phyloP scores from a whole-genome alignment of 2,888 invertebrate species.

The Drosophila antonietae region DNA sequence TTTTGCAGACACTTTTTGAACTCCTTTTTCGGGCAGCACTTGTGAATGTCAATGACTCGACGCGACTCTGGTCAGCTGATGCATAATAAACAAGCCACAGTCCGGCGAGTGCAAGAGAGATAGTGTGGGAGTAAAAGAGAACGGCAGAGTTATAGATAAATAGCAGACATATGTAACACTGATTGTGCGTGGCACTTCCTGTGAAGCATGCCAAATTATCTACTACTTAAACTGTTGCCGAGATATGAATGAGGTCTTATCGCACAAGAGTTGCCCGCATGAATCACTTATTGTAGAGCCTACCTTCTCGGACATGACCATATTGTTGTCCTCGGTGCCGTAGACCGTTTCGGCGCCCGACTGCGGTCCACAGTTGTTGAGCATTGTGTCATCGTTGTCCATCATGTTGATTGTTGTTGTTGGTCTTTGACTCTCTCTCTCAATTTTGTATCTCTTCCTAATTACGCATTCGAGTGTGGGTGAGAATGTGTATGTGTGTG shows the following conservation, averaged over 20 bases:
- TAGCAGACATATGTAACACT: constrained; percentile 40
- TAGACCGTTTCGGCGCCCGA: constrained; percentile 93
- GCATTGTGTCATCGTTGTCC: constrained; percentile 83
- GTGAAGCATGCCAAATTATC: constrained; percentile 39
- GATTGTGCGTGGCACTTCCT: constrained; percentile 63
- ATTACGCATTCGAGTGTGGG: constrained; percentile 37
- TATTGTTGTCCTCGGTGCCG: constrained; percentile 96
- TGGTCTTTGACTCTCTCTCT: constrained; percentile 27
- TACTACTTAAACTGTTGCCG: constrained; percentile 16
- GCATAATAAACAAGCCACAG: constrained; percentile 63
- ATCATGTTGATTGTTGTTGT: constrained; percentile 65
- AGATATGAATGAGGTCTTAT: constrained; percentile 40
- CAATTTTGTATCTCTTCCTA: constrained; percentile 38
- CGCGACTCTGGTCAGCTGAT: constrained; percentile 65
- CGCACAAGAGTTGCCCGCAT: constrained; percentile 37
- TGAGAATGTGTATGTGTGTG: constrained; percentile 30
- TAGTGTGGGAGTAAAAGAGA: not conserved
- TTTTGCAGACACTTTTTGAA: constrained; percentile 18
- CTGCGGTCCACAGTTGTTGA: constrained; percentile 84
- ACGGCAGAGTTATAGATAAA: constrained; percentile 17
- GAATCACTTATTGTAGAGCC: constrained; percentile 52
- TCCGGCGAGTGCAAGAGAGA: not conserved
- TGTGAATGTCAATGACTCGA: constrained; percentile 78
- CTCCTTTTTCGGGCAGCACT: constrained; percentile 44
- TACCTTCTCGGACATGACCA: constrained; percentile 98